Base-by-base conservation (phyloP, 1,140 invertebrate genomes). In the Cylas formicarius region DNA sequence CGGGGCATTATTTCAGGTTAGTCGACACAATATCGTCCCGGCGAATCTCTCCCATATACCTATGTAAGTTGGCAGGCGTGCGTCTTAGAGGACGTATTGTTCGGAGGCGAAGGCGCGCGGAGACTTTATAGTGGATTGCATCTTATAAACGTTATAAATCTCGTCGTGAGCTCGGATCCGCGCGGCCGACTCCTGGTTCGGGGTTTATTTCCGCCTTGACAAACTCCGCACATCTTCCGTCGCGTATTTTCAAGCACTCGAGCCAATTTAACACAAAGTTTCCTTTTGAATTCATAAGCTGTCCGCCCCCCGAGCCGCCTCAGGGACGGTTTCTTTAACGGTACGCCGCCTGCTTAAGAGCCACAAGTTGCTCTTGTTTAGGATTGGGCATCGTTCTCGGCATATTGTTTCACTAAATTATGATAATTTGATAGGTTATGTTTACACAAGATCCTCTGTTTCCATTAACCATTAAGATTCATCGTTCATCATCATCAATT, bases 121-220 rank as follows among this genome's bases (percentile, higher is more conserved):
- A 59, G 57, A 56, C 55, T 58, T 57, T 61, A 59, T 52, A 62
- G 58, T 60, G 58, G 58, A 62, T 61, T 59, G 58, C 53, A 56
- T 56, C 58, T 61, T 56, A 58, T 57, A 58, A 57, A 55, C 52
- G 52, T 57, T 57, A 49, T 56, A 62, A 60, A 62, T 61, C 57
- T 53, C 36, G 20, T 32, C 42, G 18, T 41, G 48, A 48, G n/a
- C n/a, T n/a, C n/a, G n/a, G 42, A 43, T 44, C 50, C 38, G 32
- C 48, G 44, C 32, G 42, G 21, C 31, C 27, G 37, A 36, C 45
- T 51, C 46, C 29, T 48, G 39, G 23, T 39, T 20, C 34, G 14
- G 53, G 45, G 57, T 59, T 57, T 44, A 52, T 55, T 58, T 61
- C 58, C 56, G 55, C 51, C 50, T 55, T 55, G 44, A 50, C 52